These are phyloP conservation scores for Dromiciops gliroides DNA, from an alignment of 2,113 vertebrate genomes.

Conservation along the genomic window DNA sequence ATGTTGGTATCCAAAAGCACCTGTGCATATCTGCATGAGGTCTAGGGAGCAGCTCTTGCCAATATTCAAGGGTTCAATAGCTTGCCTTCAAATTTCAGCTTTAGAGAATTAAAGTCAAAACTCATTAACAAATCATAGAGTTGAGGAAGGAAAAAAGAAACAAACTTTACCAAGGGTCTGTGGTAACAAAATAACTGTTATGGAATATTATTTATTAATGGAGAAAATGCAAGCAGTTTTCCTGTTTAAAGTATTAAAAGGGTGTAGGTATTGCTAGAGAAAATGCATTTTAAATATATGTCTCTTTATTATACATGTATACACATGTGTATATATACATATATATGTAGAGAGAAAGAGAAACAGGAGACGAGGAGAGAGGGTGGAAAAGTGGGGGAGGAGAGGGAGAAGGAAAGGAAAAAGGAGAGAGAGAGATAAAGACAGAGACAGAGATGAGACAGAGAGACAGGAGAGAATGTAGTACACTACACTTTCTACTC, in stretches of 20 bases:
- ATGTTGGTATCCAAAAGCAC: background rate
- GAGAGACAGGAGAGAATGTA: background rate
- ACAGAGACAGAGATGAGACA: background rate
- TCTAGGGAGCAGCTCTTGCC: background rate
- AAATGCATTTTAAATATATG: background rate
- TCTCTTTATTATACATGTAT: background rate
- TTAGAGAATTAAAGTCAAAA: background rate
- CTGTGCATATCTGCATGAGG: background rate
- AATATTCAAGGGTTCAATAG: background rate
- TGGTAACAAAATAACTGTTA: accelerated
- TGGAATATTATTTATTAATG: background rate
- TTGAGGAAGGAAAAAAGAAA: background rate
- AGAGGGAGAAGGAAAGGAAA: background rate
- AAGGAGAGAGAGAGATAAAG: background rate
- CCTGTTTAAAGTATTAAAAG: accelerated
- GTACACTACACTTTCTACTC: accelerated
- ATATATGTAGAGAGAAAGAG: background rate
- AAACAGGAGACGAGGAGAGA: background rate
- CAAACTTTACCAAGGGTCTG: background rate
- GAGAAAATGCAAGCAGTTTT: accelerated
- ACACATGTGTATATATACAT: background rate
- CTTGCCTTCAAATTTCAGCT: background rate
- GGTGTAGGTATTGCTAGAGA: background rate
- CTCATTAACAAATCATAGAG: background rate
- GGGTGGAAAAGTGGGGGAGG: background rate